phyloP scores from a whole-genome alignment of 1,140 invertebrate genomes.

The Zaprionus camerounensis region DNA sequence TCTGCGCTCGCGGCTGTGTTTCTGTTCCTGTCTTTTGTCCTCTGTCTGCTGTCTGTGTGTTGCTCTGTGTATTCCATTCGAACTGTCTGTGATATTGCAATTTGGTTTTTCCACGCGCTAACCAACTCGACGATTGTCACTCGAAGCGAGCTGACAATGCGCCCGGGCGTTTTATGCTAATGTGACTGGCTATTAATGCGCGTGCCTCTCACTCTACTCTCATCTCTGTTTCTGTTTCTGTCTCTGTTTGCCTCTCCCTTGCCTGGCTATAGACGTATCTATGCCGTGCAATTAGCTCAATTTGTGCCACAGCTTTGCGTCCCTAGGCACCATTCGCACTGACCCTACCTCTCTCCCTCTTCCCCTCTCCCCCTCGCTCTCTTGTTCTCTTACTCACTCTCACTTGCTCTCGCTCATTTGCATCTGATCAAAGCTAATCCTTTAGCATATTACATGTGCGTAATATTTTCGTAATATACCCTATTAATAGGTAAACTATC shows the following conservation, averaged over 20 bases:
- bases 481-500: not conserved
- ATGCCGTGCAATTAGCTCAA: slow-evolving; percentile 79
- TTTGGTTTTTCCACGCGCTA: slow-evolving; percentile 2
- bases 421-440: slow-evolving; percentile 77
- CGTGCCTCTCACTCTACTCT: not conserved
- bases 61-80: not conserved
- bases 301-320: slow-evolving; percentile 61
- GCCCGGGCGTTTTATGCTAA: slow-evolving; percentile 66
- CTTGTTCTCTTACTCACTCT: not conserved
- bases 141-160: slow-evolving; percentile 42
- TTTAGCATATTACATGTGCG: slow-evolving; percentile 63
- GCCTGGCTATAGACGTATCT: slow-evolving; percentile 17
- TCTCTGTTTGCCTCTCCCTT: not conserved
- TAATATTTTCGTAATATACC: slow-evolving; percentile 21
- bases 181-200: slow-evolving; percentile 71
- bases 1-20: not conserved
- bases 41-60: not conserved
- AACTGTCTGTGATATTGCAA: slow-evolving; percentile 3
- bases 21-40: not conserved
- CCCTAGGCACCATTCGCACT: slow-evolving; percentile 18
- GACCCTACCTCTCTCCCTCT: not conserved
- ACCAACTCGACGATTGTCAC: slow-evolving; percentile 35
- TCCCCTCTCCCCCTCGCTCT: no score
- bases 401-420: slow-evolving; percentile 30
- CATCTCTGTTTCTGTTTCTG: not conserved